Evolutionary conservation across 2,113 vertebrate species (phyloP).

Genomic region (Phoxinus phoxinus): DNA sequence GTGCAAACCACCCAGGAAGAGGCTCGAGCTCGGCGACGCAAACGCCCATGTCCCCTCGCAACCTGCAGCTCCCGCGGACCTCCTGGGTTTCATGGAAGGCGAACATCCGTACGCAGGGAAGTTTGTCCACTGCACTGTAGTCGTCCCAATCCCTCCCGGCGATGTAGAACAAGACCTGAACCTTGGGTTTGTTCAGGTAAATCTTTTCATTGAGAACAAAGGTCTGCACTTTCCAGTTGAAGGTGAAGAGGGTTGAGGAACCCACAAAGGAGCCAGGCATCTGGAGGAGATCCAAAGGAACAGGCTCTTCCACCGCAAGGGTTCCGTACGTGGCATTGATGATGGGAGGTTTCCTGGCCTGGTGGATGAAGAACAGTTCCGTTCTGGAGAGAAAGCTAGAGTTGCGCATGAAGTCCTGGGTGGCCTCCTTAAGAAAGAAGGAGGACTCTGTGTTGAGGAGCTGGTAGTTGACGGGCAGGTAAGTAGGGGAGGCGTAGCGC

Average conservation of each 20-base stretch:
- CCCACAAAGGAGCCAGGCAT: conserved; percentile 74
- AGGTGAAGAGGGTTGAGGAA: conserved; percentile 75
- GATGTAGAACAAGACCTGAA: conserved; percentile 90
- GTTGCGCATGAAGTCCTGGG: conserved; percentile 87
- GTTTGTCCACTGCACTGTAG: conserved; percentile 74
- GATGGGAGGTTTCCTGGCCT: conserved; percentile 79
- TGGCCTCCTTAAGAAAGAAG: conserved; percentile 91
- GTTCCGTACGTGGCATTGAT: conserved; percentile 90
- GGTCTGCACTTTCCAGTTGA: conserved; percentile 89
- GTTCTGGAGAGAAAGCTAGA: conserved; percentile 87
- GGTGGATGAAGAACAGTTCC: conserved; percentile 87
- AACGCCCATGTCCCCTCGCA: conserved; percentile 83
- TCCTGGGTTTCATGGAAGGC: conserved; percentile 92
- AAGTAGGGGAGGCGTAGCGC: conserved; percentile 86
- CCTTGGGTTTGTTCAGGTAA: conserved; percentile 82
- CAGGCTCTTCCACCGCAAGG: conserved; percentile 79
- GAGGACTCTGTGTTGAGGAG: conserved; percentile 81
- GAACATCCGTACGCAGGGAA: conserved; percentile 90
- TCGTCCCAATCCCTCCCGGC: conserved; percentile 92
- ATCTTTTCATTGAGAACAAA: conserved; percentile 83
- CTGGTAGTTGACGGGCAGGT: conserved; percentile 90
- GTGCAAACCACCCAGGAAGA: conserved; percentile 84
- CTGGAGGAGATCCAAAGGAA: conserved; percentile 84
- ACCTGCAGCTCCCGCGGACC: conserved; percentile 84
- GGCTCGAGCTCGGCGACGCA: conserved; percentile 90